Percentiles rank a stretch among this genome's conserved stretches.
phyloP scores from a whole-genome alignment of 2,113 vertebrate species.

The Alexandromys fortis region DNA sequence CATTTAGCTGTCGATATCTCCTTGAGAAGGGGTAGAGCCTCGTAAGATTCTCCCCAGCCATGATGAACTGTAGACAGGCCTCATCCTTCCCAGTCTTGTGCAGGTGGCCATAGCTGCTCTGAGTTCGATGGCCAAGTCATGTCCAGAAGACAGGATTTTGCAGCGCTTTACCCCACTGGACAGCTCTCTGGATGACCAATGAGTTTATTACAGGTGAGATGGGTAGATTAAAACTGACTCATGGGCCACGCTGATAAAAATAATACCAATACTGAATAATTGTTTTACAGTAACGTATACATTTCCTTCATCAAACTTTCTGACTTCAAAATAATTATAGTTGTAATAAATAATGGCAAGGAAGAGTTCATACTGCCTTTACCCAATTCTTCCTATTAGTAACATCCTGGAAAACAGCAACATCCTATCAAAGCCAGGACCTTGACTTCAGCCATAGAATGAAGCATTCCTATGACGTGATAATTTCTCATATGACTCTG shows the following conservation, averaged over 20 bases:
- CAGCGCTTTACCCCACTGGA: neutral
- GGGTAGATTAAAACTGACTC: slow-evolving; percentile 6
- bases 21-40: neutral
- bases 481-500: neutral
- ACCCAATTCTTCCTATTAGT: neutral
- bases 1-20: neutral
- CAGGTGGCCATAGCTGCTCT: neutral
- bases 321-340: slow-evolving; percentile 16
- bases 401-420: neutral
- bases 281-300: neutral
- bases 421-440: neutral
- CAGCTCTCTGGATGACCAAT: neutral
- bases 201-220: neutral
- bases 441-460: neutral
- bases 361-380: neutral
- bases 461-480: neutral
- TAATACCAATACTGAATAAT: neutral
- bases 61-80: neutral
- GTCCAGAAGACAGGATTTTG: neutral
- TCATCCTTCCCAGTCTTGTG: neutral
- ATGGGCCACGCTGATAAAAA: neutral
- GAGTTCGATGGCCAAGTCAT: neutral
- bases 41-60: neutral
- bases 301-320: neutral
- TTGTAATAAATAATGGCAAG: neutral